Base-by-base conservation (phyloP, 1,140 invertebrate species). In the Acromyrmex echinatior region DNA sequence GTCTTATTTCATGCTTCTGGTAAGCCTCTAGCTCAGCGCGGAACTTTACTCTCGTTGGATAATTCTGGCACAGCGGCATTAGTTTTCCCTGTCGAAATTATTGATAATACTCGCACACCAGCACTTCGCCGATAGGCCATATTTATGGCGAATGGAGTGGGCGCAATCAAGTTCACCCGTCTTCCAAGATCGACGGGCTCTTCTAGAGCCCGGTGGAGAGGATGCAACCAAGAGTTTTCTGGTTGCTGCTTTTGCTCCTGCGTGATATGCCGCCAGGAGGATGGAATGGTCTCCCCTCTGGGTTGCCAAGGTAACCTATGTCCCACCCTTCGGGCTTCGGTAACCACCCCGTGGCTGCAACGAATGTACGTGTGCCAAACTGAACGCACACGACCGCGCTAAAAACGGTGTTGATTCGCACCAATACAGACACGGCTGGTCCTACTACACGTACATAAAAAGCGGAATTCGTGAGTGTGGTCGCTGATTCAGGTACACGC, bases 221-320 rank as follows among this genome's bases (percentile, higher is more conserved):
- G 87, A 91, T 87, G 89, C 88, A 92, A 86, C 86, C 86, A 87
- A 93, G 91, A 90, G 91, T 94, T 94, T 93, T 92, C 91, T 91
- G 87, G 87, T 88, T 68, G 68, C 71, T 58, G 91, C 91, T 91
- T 86, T 91, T 66, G 87, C 90, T 49, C 88, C 87, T 74, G 90
- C 87, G 76, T 91, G 92, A 93, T 93, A 92, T 92, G 92, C 92
- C 93, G 93, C 92, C 94, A 93, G 92, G 94, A 93, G 94, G 93
- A 94, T 93, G 91, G 92, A 95, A 95, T 94, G 93, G 93, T 93
- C 91, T 93, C 92, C 94, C 94, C 93, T 92, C 88, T 71, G 92
- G 92, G 95, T 95, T 95, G 92, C 94, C 95, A 88, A 92, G 94
- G 94, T 91, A 95, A 95, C 95, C 91, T 88, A 89, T 92, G 93